Evolutionary conservation across 2,113 vertebrate species (phyloP), one percentile per base, ranked within the genome.

Genomic region (Etheostoma cragini): DNA sequence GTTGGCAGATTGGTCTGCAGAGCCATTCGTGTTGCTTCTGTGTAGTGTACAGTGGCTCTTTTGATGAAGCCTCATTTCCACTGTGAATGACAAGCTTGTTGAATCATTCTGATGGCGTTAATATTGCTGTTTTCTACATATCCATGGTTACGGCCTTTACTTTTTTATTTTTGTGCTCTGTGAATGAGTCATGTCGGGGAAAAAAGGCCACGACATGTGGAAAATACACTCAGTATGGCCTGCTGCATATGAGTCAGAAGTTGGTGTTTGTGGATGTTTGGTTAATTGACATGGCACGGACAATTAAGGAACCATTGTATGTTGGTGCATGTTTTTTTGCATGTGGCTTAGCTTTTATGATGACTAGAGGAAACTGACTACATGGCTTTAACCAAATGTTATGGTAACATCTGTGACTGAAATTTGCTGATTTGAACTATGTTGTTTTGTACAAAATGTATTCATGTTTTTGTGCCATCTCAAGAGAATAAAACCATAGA

Each of bases 101-200:
- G 81, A 88, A 76, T 90, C 81, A 86, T 54, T 58, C 64, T 4
- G 42, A 64, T 76, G 26, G 63, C 67, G 71, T 54, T 85, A 4
- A n/a, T 57, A 74, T 73, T 69, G 83, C 89, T 90, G 70, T 89
- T 92, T 92, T 94, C 89, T 90, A 92, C 88, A 85, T 82, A 76
- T 78, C 90, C 88, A 89, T 89, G 88, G 90, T 84, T 85, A 89
- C 85, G 16, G 52, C 72, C 72, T 63, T 74, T 58, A 68, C 50
- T 78, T 49, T 63, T 50, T 76, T 65, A 42, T 72, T 68, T 24
- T 54, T 83, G 58, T 70, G 38, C 78, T 71, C 46, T 87, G 72
- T 79, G 87, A 91, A 80, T 80, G 61, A 88, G 38, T 87, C 68
- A 81, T 53, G 47, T 65, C 66, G 58, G 62, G 72, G 72, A 74